Percentiles rank a stretch among this genome's conserved stretches.
These are phyloP conservation scores for Elanoides forficatus DNA, from an alignment of 2,113 vertebrate genomes.

Conservation along the genomic window DNA sequence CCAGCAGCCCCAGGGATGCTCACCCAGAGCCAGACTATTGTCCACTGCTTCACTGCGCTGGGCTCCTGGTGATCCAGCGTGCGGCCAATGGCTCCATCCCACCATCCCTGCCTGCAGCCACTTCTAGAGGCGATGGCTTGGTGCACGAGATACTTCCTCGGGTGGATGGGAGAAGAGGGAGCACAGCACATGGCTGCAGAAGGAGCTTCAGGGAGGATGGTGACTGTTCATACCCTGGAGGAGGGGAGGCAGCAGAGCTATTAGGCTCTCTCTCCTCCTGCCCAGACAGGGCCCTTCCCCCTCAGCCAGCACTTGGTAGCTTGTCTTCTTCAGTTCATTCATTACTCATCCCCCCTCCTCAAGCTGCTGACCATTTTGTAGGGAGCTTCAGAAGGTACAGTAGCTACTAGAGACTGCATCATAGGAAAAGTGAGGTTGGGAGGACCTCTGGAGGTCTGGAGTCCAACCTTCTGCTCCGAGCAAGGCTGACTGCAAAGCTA, in stretches of 20 bases:
- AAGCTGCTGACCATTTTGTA: not conserved
- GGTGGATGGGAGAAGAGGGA: not conserved
- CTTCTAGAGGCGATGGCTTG: not conserved
- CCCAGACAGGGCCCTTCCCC: not conserved
- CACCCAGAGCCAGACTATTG: not conserved
- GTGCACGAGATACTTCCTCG: fast-evolving
- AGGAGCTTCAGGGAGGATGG: not conserved
- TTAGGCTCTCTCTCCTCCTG: not conserved
- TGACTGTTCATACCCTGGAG: fast-evolving
- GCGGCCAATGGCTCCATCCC: not conserved
- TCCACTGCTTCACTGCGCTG: not conserved
- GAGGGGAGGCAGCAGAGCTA: not conserved
- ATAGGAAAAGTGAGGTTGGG: not conserved
- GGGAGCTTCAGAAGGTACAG: not conserved
- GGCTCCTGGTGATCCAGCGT: fast-evolving
- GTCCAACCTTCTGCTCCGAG: not conserved
- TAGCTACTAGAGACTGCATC: not conserved
- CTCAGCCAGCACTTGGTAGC: not conserved
- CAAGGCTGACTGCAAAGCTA: not conserved
- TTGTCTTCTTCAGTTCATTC: not conserved
- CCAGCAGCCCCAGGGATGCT: not conserved
- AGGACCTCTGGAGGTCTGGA: constrained; percentile 18
- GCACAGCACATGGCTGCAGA: not conserved
- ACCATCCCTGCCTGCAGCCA: not conserved
- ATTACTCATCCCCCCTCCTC: not conserved